phyloP scores from a whole-genome alignment of 2,888 invertebrate genomes.

The Alsophila aescularia region DNA sequence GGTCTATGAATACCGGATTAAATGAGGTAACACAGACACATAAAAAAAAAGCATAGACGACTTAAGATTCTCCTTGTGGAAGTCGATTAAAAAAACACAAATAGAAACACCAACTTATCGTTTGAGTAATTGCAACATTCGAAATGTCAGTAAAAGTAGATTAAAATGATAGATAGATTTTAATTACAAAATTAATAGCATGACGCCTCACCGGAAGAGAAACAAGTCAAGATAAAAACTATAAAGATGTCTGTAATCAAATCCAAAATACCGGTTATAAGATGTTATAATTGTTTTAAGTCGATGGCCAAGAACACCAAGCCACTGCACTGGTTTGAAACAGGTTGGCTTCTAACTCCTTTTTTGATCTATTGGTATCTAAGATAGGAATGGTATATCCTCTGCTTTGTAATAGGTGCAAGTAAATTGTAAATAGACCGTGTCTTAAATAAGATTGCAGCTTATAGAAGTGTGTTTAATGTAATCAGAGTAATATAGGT shows the following conservation, averaged over 20 bases:
- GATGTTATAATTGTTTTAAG: slow-evolving; percentile 1
- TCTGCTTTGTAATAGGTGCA: neutral
- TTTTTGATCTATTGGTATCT: neutral
- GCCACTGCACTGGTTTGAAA: slow-evolving; percentile 8
- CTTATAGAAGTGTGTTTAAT: too few species aligned
- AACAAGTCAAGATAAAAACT: slow-evolving; percentile 18
- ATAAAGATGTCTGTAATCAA: slow-evolving; percentile 20
- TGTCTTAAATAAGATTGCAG: too few species aligned
- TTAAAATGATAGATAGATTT: slow-evolving; percentile 22
- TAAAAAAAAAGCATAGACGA: too few species aligned
- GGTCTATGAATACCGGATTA: too few species aligned
- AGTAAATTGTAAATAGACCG: too few species aligned
- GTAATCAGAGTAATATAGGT: too few species aligned
- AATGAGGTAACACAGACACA: too few species aligned
- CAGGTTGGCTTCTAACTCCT: neutral
- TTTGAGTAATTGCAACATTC: neutral
- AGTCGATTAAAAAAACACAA: neutral
- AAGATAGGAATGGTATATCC: neutral
- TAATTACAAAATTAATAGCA: slow-evolving; percentile 27
- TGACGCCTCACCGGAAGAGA: slow-evolving; percentile 26
- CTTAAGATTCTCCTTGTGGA: too few species aligned
- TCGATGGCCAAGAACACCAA: neutral
- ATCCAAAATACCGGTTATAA: slow-evolving; percentile 7
- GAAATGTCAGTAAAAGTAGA: slow-evolving; percentile 12
- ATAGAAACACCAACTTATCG: neutral